Percentiles rank a stretch among this genome's conserved stretches.
Evolutionary conservation across 2,797 vertebrate genomes (phyloP).

Genomic region (Pagetopsis macropterus): DNA sequence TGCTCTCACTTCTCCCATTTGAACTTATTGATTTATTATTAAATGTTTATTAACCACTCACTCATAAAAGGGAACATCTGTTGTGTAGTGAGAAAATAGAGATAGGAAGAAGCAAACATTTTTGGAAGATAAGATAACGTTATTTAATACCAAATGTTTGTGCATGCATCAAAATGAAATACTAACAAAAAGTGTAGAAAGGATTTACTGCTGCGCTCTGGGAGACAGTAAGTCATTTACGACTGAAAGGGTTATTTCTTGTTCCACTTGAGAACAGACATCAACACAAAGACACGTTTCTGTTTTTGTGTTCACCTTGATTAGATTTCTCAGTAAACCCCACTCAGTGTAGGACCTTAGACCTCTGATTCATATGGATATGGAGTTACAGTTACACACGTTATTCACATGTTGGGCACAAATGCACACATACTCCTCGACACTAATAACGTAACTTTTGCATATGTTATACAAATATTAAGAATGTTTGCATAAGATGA

Average conservation of each 20-base stretch:
- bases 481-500: slow-evolving; percentile 3
- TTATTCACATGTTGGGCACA: slow-evolving; percentile 4
- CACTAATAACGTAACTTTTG: slow-evolving; percentile 3
- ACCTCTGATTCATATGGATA: slow-evolving; percentile 13
- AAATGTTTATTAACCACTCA: slow-evolving; percentile 57
- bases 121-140: slow-evolving; percentile 9
- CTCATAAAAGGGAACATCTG: too few relatives aligned
- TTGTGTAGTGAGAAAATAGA: too few relatives aligned
- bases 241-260: background rate
- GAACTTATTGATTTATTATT: slow-evolving; percentile 57
- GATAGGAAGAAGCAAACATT: background rate
- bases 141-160: slow-evolving; percentile 5
- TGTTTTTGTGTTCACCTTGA: slow-evolving; percentile 2
- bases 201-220: background rate
- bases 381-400: background rate
- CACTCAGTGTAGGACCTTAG: background rate
- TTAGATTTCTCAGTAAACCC: background rate
- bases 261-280: background rate
- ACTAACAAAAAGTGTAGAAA: background rate
- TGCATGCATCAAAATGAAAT: slow-evolving; percentile 8
- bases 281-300: background rate
- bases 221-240: background rate
- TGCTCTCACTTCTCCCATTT: slow-evolving; percentile 35
- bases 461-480: slow-evolving; percentile 13
- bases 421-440: background rate